A percentile compares a stretch with the other conserved stretches of the same genome.
Evolutionary conservation across 2,797 vertebrate genomes (phyloP).

Genomic region (Arrhamphus sclerolepis): DNA sequence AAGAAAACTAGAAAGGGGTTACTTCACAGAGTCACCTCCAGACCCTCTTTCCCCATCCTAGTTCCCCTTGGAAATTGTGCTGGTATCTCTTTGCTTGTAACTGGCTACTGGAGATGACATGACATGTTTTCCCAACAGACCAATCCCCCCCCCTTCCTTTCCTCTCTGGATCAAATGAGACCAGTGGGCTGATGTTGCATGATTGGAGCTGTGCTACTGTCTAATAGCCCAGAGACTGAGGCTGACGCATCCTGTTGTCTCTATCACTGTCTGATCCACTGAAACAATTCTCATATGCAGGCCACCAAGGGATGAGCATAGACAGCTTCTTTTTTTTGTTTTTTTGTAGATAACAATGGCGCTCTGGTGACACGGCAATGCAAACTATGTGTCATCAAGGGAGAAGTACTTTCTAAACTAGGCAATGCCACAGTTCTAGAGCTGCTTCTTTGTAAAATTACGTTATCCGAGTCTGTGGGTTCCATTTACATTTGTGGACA

Average conservation of each 20-base stretch:
- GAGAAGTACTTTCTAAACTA: background rate
- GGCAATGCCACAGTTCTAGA: background rate
- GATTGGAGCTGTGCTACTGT: constrained; percentile 59
- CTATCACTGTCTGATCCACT: constrained; percentile 51
- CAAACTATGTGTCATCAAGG: constrained; percentile 7
- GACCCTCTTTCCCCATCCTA: constrained; percentile 4
- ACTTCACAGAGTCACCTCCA: constrained; percentile 42
- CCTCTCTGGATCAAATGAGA: constrained; percentile 63
- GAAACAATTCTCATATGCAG: constrained; percentile 41
- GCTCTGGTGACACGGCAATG: too few relatives aligned
- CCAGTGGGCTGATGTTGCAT: constrained; percentile 58
- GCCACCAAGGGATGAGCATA: constrained; percentile 25
- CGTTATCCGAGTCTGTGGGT: background rate
- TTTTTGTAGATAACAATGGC: background rate
- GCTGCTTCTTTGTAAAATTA: background rate
- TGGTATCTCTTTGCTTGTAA: constrained; percentile 43
- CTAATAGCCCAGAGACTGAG: constrained; percentile 59
- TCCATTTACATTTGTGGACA: too few relatives aligned
- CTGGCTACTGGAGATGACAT: constrained; percentile 49
- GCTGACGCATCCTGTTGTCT: constrained; percentile 57
- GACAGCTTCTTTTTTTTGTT: constrained; percentile 11
- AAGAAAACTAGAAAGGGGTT: too few relatives aligned
- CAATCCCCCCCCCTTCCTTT: constrained; percentile 14
- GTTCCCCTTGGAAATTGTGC: constrained; percentile 32
- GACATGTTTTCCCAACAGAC: constrained; percentile 63